Base-by-base conservation (phyloP, 2,797 vertebrate species). In the Eulemur albifrons region DNA sequence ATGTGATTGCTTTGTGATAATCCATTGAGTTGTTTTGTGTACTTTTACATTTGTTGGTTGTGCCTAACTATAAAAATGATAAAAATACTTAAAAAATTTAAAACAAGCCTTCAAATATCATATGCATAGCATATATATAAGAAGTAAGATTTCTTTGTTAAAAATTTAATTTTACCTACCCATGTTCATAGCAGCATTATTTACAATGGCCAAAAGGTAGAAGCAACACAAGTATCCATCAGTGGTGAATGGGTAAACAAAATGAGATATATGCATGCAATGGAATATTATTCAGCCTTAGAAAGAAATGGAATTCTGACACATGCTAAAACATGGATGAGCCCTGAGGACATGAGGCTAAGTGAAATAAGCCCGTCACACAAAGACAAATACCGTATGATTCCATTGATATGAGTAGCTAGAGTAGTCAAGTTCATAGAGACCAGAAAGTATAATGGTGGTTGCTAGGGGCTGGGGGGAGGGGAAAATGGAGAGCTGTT, bases 401-500 rank as follows among this genome's bases (percentile, higher is more conserved):
- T 7, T 38, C 79, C n/a, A 8, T 11, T 11, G 27, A 14, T 2
- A 1, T 9, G 61, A 48, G 9, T 48, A 15, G 27, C 32, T 10
- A 13, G 25, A 87, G 4, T 0, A 50, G 23, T 59, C 32, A 65
- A 7, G 11, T 52, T n/a, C 7, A 4, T 30, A 20, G 32, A 76
- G 57, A 35, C 6, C 15, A 27, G 15, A 67, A 38, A 11, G 35
- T 21, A 61, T 11, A 32, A 30, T 11, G 20, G 32, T 10, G 15
- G 2, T 25, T 40, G 7, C 27, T 12, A 38, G n/a, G n/a, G 2
- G 3, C 4, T 14, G 5, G 2, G 12, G 27, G 32, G 3, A 52
- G 48, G 25, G 8, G 2, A 1, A 21, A 61, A 0, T n/a, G 54
- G 23, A 17, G 23, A 8, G 38, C 23, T 69, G 3, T 35, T 79